These are phyloP conservation scores for Hyperoplus immaculatus DNA, from an alignment of 2,797 vertebrate genomes.

Conservation along the genomic window DNA sequence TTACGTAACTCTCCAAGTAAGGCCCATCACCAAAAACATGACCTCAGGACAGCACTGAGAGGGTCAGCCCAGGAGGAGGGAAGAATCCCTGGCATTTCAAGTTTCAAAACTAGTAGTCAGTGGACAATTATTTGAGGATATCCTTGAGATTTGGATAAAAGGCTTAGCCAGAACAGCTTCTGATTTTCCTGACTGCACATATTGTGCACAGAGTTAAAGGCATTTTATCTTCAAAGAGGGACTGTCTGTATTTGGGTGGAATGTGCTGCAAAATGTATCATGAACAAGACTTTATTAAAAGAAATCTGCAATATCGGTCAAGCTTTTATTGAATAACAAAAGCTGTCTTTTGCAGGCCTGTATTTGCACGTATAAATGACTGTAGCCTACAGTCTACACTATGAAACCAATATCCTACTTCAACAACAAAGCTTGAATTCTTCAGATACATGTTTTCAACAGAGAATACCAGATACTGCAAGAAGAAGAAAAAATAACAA, in stretches of 20 bases:
- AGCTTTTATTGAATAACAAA: no score
- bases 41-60: constrained; percentile 59
- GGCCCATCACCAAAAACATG: constrained; percentile 67
- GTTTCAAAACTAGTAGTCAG: constrained; percentile 54
- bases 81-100: constrained; percentile 59
- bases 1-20: constrained; percentile 66
- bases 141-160: constrained; percentile 80
- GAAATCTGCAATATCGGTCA: constrained; percentile 4
- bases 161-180: constrained; percentile 76
- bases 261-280: constrained; percentile 53
- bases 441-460: constrained; percentile 21
- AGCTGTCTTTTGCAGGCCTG: constrained; percentile 3
- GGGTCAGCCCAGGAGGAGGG: constrained; percentile 51
- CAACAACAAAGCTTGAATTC: background rate
- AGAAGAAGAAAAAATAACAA: constrained; percentile 42
- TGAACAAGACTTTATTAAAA: constrained; percentile 45
- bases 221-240: constrained; percentile 80
- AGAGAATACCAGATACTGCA: constrained; percentile 17
- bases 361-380: background rate
- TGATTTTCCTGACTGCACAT: constrained; percentile 80
- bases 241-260: constrained; percentile 51
- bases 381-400: background rate
- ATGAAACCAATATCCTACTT: background rate
- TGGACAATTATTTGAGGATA: constrained; percentile 78
- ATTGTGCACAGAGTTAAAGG: constrained; percentile 69